Evolutionary conservation across 2,888 invertebrate genomes (phyloP), one percentile per base, ranked within the genome.

Genomic region (Pachycephus smyrnensis): DNA sequence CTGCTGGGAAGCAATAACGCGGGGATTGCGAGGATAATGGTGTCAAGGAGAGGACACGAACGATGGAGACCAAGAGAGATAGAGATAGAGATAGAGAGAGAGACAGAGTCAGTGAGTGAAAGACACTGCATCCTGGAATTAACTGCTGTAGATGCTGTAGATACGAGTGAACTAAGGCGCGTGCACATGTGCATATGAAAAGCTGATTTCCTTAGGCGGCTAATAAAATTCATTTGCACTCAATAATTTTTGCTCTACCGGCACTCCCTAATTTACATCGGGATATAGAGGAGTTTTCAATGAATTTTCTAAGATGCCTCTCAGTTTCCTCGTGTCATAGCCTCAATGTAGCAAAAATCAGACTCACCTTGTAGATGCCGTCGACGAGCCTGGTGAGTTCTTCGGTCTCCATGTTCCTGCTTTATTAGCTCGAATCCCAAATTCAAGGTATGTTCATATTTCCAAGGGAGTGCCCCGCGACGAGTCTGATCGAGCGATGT

Each of bases 301-400:
- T 33, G 40, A 40, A 4, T 40, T 15, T 40, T 15, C 4, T 40
- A 15, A 40, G 40, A 15, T 15, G 40, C 4, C 40, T 40, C 15
- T 15, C 15, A 4, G 40, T 15, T 40, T 40, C 40, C 40, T 40
- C 40, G 40, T 15, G 6, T 40, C 15, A 4, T 6, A 40, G 11
- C 71, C 9, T 31, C 6, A 4, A n/a, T 6, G 71, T 15, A 32
- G 71, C n/a, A 32, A 71, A 71, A 71, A n/a, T 71, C 2, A 71
- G 40, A 81, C 93, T 92, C 93, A 97, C 97, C 96, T 97, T 97
- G 92, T 97, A 97, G 90, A 97, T 97, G 89, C 96, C 96, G 93
- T 97, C 97, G 89, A 97, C 97, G 88, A 97, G 95, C 93, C 96
- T 97, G 90, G 96, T 97, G 87, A 97, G 95, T 93, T 97, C 97